Percentiles rank a stretch among this genome's conserved stretches.
These are phyloP conservation scores for Cirrhinus molitorella DNA, from an alignment of 2,797 vertebrate species.

Conservation along the genomic window DNA sequence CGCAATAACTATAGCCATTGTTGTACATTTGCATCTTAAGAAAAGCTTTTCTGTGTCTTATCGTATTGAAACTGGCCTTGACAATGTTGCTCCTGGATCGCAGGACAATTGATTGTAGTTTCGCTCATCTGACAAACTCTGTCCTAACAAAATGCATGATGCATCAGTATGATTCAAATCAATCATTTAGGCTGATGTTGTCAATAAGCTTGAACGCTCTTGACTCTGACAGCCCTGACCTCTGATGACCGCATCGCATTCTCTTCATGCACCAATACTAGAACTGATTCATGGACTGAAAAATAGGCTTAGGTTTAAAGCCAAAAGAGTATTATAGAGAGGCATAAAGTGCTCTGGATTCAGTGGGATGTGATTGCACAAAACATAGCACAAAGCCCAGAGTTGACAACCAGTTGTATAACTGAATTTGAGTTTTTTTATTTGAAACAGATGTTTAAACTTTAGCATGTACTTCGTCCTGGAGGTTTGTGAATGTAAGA, in stretches of 20 bases:
- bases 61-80: conserved; percentile 9
- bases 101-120: not conserved
- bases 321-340: not conserved
- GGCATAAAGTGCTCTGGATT: not conserved
- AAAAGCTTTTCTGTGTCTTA: not conserved
- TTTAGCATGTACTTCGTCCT: not conserved
- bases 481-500: not conserved
- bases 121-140: not conserved
- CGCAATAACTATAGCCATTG: not conserved
- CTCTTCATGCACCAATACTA: conserved; percentile 13
- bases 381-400: not conserved
- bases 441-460: not conserved
- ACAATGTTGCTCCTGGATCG: not conserved
- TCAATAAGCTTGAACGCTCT: not conserved
- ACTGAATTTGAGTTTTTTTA: not conserved
- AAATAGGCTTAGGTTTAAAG: not conserved
- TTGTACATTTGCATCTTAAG: not conserved
- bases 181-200: not conserved
- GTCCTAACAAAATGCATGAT: not conserved
- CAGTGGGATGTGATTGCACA: not conserved
- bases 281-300: not conserved
- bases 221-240: not conserved
- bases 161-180: not conserved
- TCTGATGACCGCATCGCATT: not conserved
- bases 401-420: not conserved